Evolutionary conservation across 2,888 invertebrate species (phyloP).

Genomic region (Gastrophysa polygoni): DNA sequence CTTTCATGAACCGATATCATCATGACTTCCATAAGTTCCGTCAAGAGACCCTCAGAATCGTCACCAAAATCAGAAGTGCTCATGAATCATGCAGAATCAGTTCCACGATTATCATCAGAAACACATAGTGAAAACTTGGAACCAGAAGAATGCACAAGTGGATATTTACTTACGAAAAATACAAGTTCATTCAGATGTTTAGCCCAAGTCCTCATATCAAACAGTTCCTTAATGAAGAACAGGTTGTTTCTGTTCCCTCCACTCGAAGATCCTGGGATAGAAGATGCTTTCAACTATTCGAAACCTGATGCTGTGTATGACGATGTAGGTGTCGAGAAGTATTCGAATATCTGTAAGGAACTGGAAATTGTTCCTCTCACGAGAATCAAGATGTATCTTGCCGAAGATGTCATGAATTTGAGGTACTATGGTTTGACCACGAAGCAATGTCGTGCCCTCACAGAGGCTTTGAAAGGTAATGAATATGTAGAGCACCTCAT

Average conservation of each 20-base stretch:
- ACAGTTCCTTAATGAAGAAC: constrained; percentile 59
- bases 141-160: constrained; percentile 36
- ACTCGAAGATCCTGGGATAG: constrained; percentile 55
- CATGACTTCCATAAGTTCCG: neutral
- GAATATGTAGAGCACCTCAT: constrained; percentile 48
- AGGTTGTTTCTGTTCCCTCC: constrained; percentile 59
- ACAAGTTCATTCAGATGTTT: constrained; percentile 54
- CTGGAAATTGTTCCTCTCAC: constrained; percentile 53
- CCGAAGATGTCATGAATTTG: constrained; percentile 48
- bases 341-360: constrained; percentile 53
- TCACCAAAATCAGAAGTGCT: neutral
- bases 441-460: constrained; percentile 53
- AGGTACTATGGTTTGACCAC: constrained; percentile 54
- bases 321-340: constrained; percentile 51
- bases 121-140: neutral
- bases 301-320: constrained; percentile 45
- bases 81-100: no score
- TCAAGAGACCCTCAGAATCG: neutral
- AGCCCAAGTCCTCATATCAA: constrained; percentile 54
- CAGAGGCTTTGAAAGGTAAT: constrained; percentile 52
- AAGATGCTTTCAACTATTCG: constrained; percentile 50
- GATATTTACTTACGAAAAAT: constrained; percentile 45
- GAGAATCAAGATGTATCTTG: constrained; percentile 49
- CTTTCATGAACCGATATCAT: neutral
- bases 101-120: no score